Evolutionary conservation across 2,888 invertebrate species (phyloP).

Genomic region (Chromoteleia sp.): DNA sequence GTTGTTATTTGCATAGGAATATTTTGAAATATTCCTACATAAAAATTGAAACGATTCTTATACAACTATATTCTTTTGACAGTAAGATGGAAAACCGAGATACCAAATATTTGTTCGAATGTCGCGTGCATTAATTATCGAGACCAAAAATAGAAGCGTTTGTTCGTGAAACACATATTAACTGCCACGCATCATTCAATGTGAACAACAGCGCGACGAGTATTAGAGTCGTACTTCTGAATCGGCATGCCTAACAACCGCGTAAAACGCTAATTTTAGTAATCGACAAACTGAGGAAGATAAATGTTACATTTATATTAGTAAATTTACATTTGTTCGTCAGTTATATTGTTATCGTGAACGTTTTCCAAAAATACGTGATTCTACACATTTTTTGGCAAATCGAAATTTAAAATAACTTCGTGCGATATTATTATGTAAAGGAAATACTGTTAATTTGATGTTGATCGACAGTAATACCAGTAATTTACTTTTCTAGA

Average conservation of each 20-base stretch:
- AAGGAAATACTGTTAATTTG: too few relatives aligned
- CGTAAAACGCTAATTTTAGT: conserved; percentile 55
- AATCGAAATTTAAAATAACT: conserved; percentile 9
- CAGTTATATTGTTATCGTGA: conserved; percentile 2
- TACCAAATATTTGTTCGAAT: too few relatives aligned
- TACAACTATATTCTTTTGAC: neutral
- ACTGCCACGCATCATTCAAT: conserved; percentile 39
- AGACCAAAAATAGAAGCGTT: neutral
- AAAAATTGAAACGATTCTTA: too few relatives aligned
- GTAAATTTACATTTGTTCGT: too few relatives aligned
- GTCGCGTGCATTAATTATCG: conserved; percentile 8
- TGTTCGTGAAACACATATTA: conserved; percentile 24
- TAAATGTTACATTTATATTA: conserved; percentile 39
- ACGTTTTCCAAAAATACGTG: conserved; percentile 8
- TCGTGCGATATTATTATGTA: too few relatives aligned
- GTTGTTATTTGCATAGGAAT: too few relatives aligned
- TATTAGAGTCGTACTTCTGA: conserved; percentile 42
- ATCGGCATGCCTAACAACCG: conserved; percentile 17
- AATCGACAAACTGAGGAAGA: conserved; percentile 51
- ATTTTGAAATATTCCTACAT: too few relatives aligned
- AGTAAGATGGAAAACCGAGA: too few relatives aligned
- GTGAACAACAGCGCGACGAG: conserved; percentile 15
- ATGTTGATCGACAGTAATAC: too few relatives aligned
- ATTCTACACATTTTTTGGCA: conserved; percentile 17
- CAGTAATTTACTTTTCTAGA: too few relatives aligned